Conservation (phyloP, 2,113 vertebrate genomes). For the Burhinus oedicnemus region DNA sequence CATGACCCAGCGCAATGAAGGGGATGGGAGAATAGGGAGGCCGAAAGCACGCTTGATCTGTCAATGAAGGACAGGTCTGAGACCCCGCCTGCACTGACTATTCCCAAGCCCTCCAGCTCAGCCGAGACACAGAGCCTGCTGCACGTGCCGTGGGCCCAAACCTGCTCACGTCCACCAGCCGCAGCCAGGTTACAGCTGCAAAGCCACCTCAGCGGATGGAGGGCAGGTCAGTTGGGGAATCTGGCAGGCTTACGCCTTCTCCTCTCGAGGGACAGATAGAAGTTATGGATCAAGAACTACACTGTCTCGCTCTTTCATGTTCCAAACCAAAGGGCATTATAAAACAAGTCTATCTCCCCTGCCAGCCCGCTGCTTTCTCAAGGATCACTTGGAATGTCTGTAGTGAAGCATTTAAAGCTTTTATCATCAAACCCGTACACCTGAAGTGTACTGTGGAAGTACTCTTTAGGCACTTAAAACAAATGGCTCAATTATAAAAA, state of each 20-base stretch:
- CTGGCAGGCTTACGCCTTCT: not conserved
- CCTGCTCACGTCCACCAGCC: not conserved
- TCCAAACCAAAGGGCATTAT: not conserved
- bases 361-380: not conserved
- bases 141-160: not conserved
- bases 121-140: not conserved
- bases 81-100: not conserved
- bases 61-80: not conserved
- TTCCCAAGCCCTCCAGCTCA: not conserved
- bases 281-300: not conserved
- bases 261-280: not conserved
- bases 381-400: not conserved
- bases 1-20: fast-evolving
- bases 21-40: not conserved
- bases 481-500: not conserved
- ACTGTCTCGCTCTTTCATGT: not conserved
- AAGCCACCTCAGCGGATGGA: not conserved
- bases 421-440: not conserved
- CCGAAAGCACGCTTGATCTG: not conserved
- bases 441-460: not conserved
- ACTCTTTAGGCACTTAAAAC: not conserved
- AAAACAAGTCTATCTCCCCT: not conserved
- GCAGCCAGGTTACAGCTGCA: not conserved
- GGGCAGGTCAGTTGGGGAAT: not conserved
- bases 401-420: not conserved